Conservation (phyloP, 2,113 vertebrate species). For the Coturnix japonica region DNA sequence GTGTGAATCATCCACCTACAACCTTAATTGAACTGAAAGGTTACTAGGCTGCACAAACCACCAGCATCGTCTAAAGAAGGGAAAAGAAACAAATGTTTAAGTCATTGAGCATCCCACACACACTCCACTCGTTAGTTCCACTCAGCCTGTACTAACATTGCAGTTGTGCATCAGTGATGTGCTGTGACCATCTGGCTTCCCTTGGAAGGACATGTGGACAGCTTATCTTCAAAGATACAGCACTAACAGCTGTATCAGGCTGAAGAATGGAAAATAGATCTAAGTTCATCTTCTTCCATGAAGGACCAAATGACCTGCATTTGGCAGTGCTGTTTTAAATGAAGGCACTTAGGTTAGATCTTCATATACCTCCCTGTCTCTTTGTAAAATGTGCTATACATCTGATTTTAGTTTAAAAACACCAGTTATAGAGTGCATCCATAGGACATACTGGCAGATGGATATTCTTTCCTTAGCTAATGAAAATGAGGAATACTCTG, state of each 20-base stretch:
- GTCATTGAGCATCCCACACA: constrained; percentile 57
- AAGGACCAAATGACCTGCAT: neutral
- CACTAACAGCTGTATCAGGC: constrained; percentile 47
- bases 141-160: constrained; percentile 36
- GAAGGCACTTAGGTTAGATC: neutral
- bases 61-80: constrained; percentile 1
- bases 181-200: constrained; percentile 28
- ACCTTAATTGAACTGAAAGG: neutral
- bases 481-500: neutral
- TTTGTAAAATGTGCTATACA: neutral
- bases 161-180: neutral
- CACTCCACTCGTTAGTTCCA: constrained; percentile 51
- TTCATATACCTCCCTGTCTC: neutral
- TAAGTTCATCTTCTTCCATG: neutral
- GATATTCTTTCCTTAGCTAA: neutral
- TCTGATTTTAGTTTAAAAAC: neutral
- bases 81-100: constrained; percentile 49
- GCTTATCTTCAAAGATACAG: constrained; percentile 41
- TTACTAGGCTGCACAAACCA: neutral
- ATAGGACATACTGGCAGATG: neutral
- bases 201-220: constrained; percentile 51
- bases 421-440: neutral
- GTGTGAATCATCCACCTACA: neutral
- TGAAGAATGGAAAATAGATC: constrained; percentile 43
- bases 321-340: neutral